These are phyloP conservation scores for Pyrocephalus nanus DNA, from an alignment of 2,797 vertebrate species.

Conservation along the genomic window DNA sequence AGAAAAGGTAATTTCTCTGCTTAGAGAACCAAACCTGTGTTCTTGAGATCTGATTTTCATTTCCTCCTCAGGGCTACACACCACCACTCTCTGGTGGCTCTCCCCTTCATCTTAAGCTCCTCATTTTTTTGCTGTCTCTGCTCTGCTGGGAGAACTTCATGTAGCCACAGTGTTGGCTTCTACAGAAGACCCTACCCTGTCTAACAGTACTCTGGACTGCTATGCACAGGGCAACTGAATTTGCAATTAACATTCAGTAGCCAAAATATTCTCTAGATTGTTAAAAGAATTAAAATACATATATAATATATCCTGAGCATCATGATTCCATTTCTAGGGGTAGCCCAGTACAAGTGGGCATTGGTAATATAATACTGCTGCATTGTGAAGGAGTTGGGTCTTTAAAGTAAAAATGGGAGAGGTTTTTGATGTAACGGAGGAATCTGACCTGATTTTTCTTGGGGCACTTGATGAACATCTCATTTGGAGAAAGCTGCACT, in stretches of 20 bases:
- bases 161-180: neutral
- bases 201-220: too few species aligned
- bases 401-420: neutral
- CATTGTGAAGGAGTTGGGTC: neutral
- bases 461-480: neutral
- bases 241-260: neutral
- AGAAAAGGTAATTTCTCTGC: neutral
- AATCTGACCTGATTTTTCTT: neutral
- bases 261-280: neutral
- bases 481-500: neutral
- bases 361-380: neutral
- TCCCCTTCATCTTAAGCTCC: neutral
- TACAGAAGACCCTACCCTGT: neutral
- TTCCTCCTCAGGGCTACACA: neutral
- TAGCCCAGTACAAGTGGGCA: neutral
- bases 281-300: neutral
- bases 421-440: neutral
- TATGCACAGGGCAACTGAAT: neutral
- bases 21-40: neutral
- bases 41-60: neutral
- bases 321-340: neutral
- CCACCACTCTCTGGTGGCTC: rapidly evolving
- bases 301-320: neutral
- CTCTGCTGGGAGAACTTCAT: neutral
- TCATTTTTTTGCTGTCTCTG: neutral